Conservation (phyloP, 2,113 vertebrate genomes). For the Eurystomus gularis region DNA sequence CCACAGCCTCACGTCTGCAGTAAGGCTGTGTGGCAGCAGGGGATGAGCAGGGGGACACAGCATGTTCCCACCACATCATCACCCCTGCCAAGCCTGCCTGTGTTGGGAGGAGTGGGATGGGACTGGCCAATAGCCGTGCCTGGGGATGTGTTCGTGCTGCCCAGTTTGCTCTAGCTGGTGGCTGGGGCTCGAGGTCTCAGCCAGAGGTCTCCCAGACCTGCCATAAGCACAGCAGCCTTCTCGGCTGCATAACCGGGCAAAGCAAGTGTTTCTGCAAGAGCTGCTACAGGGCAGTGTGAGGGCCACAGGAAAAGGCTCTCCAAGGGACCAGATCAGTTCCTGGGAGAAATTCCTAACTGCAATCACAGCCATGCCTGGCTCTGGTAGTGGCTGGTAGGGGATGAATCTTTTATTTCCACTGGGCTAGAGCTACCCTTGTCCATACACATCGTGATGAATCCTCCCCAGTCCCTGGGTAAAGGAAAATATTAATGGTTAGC, state of each 20-base stretch:
- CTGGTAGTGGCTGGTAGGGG: neutral
- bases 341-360: neutral
- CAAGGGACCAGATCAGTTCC: neutral
- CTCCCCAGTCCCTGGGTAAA: neutral
- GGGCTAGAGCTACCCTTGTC: neutral
- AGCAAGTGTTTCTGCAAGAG: neutral
- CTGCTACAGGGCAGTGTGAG: neutral
- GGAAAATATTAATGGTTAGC: neutral
- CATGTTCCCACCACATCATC: rapidly evolving
- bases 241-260: neutral
- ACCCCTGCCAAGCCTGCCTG: neutral
- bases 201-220: neutral
- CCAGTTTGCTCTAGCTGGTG: neutral
- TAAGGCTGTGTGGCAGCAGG: neutral
- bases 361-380: neutral
- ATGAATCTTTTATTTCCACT: neutral
- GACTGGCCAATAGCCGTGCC: neutral
- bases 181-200: neutral
- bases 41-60: neutral
- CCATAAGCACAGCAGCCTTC: neutral
- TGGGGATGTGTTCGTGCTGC: neutral
- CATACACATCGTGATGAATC: neutral
- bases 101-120: rapidly evolving
- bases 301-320: neutral
- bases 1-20: neutral